Conservation (phyloP, 2,113 vertebrate species). For the Mus spicilegus region DNA sequence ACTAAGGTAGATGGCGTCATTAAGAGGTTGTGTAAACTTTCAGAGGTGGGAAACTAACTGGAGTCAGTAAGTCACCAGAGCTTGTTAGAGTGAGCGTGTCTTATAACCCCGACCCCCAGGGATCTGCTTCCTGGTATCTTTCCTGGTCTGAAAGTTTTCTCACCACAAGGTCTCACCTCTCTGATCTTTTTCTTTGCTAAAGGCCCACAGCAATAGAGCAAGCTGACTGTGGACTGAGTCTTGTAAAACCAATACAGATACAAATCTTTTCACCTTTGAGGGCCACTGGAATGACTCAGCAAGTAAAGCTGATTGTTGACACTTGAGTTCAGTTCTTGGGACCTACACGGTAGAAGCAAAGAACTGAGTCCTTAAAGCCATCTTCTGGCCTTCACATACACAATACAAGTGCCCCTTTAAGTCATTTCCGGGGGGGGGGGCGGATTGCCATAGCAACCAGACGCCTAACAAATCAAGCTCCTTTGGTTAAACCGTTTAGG, state of each 20-base stretch:
- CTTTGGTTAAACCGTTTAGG: background rate
- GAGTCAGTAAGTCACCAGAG: background rate
- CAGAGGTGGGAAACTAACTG: background rate
- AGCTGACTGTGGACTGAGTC: too few relatives aligned
- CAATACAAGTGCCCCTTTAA: background rate
- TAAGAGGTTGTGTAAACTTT: background rate
- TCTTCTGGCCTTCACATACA: background rate
- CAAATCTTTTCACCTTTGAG: background rate
- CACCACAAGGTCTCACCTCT: background rate
- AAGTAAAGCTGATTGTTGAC: background rate
- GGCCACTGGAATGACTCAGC: background rate
- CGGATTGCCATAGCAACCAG: background rate
- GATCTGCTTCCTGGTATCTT: background rate
- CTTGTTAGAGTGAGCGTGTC: background rate
- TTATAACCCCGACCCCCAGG: background rate
- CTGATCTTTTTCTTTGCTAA: too few relatives aligned
- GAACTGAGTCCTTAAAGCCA: background rate
- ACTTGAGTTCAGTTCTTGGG: background rate
- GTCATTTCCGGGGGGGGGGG: background rate
- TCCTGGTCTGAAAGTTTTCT: background rate
- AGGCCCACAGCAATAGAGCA: background rate
- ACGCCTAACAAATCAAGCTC: background rate
- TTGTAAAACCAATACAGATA: background rate
- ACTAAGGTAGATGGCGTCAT: background rate
- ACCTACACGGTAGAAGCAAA: background rate